Percentiles rank a stretch among this genome's conserved stretches.
Conservation (phyloP, 2,113 vertebrate species). For the Parus major region DNA sequence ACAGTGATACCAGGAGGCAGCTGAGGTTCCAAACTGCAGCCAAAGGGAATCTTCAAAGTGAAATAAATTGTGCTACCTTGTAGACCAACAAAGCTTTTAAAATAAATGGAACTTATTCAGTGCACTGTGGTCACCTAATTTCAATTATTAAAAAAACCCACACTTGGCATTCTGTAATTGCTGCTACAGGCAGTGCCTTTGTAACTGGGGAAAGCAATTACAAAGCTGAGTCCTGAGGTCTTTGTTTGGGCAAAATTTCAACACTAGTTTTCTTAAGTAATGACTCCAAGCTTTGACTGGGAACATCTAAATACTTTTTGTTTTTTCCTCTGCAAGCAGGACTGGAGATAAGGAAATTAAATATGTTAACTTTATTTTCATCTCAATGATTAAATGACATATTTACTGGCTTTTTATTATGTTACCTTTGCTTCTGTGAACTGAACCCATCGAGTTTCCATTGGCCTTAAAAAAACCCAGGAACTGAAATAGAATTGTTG, state of each 20-base stretch:
- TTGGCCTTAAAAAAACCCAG: constrained; percentile 35
- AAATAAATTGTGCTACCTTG: not conserved
- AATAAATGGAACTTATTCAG: constrained; percentile 6
- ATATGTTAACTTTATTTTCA: constrained; percentile 48
- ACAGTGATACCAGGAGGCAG: not conserved
- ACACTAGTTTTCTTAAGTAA: constrained; percentile 33
- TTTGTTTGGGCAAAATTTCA: constrained; percentile 50
- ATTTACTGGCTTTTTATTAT: constrained; percentile 50
- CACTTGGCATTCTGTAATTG: constrained; percentile 15
- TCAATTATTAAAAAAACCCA: constrained; percentile 29
- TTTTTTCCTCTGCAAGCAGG: not conserved
- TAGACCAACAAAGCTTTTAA: constrained; percentile 48
- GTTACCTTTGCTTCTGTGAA: constrained; percentile 43
- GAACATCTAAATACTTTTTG: constrained; percentile 41
- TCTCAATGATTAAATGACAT: constrained; percentile 17
- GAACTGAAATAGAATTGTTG: constrained; percentile 56
- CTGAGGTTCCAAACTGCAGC: not conserved
- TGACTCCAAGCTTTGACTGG: constrained; percentile 9
- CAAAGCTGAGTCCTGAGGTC: not conserved
- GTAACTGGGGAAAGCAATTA: constrained; percentile 17
- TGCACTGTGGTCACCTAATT: constrained; percentile 7
- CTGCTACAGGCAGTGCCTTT: not conserved
- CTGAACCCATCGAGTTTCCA: constrained; percentile 53
- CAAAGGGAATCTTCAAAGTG: not conserved
- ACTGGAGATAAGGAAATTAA: constrained; percentile 26